Evolutionary conservation across 2,888 invertebrate species (phyloP), one percentile per base, ranked within the genome.

Genomic region (Rhagium mordax): DNA sequence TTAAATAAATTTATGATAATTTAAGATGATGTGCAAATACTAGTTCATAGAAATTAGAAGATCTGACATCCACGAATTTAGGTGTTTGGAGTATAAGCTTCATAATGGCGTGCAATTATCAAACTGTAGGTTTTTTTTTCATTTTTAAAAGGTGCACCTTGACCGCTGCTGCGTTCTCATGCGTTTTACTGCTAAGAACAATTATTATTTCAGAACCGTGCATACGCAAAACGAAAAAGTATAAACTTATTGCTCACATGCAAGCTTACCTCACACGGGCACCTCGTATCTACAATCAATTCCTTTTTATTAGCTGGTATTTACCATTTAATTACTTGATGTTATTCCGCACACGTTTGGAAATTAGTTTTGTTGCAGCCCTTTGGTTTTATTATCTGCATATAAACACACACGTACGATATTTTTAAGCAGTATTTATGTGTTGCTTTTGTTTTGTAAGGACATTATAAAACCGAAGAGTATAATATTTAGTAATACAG

Each of bases 211-310:
- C 59, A 33, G 59, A 59, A 59, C 16, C 59, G 18, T 10, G 6
- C 16, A 13, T 8, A 8, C 8, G n/a, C 55, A 59, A 59, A 59
- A 59, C 33, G 33, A 59, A 59, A 59, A 59, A 16, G 33, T 33
- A 29, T 33, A 59, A 59, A 15, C 33, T 33, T 18, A 59, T 59
- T 16, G 59, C 59, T 15, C 59, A 59, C 18, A 59, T 59, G 59
- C 33, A 20, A 59, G 59, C 16, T 41, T 29, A 29, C 15, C 57
- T 6, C 27, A 27, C 57, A 29, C 16, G 57, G 24, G 10, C n/a
- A 10, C 59, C 8, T 20, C 59, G 29, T 59, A 59, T 33, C 59
- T 33, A 33, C 33, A 59, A 59, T 59, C 57, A 29, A 59, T 59
- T 59, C 13, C 3, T 59, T 59, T 33, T 59, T 29, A 59, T 59